phyloP scores from a whole-genome alignment of 2,888 invertebrate species.

The Limnephilus marmoratus region DNA sequence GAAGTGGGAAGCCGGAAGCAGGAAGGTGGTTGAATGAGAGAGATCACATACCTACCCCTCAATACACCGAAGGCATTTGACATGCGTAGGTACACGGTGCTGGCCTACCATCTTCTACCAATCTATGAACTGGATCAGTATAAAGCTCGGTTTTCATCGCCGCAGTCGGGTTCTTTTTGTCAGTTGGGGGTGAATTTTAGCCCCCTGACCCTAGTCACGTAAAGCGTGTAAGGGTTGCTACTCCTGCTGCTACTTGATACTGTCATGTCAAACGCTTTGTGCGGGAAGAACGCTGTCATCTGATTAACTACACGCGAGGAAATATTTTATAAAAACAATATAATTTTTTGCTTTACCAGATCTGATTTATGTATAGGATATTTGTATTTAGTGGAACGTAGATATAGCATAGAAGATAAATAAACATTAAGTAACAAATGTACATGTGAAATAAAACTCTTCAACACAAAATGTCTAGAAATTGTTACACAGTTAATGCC shows the following conservation, averaged over 20 bases:
- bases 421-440: too few relatives aligned
- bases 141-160: conserved; percentile 54
- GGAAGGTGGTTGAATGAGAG: conserved; percentile 36
- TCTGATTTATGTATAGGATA: too few relatives aligned
- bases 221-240: background rate
- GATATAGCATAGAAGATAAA: background rate
- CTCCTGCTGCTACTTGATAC: background rate
- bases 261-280: background rate
- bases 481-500: too few relatives aligned
- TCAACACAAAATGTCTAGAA: too few relatives aligned
- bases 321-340: background rate
- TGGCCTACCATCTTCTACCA: background rate
- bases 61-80: background rate
- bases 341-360: background rate
- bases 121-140: conserved; percentile 20
- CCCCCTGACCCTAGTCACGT: conserved; percentile 6
- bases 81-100: background rate
- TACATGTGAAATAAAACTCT: too few relatives aligned
- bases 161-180: conserved; percentile 9
- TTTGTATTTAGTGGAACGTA: background rate
- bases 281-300: background rate
- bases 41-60: conserved; percentile 12
- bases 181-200: conserved; percentile 4
- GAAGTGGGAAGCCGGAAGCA: conserved; percentile 10
- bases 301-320: background rate